These are phyloP conservation scores for Aporophyla nigra DNA, from an alignment of 2,888 invertebrate genomes.

Conservation along the genomic window DNA sequence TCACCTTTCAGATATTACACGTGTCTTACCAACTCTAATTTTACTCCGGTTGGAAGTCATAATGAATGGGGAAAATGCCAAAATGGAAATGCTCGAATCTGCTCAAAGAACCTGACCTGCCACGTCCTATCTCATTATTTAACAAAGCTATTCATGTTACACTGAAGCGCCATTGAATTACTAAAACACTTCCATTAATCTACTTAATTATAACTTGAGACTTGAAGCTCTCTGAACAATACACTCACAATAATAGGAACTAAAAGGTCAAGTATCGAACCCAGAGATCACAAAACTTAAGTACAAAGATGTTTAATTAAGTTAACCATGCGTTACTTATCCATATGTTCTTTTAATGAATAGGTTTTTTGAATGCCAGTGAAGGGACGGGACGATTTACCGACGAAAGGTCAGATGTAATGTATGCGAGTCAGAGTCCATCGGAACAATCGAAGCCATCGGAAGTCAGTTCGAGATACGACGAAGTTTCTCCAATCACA, in stretches of 20 bases:
- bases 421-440: slow-evolving; percentile 77
- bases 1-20: background rate
- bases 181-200: slow-evolving; percentile 56
- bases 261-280: slow-evolving; percentile 31
- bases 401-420: slow-evolving; percentile 72
- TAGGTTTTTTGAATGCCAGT: slow-evolving; percentile 49
- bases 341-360: slow-evolving; percentile 50
- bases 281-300: slow-evolving; percentile 47
- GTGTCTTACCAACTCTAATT: slow-evolving; percentile 14
- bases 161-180: slow-evolving; percentile 52
- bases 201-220: slow-evolving; percentile 44
- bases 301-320: slow-evolving; percentile 61
- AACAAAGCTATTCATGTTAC: slow-evolving; percentile 61
- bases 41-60: slow-evolving; percentile 20
- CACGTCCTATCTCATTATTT: slow-evolving; percentile 55
- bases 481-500: slow-evolving; percentile 73
- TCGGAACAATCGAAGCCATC: slow-evolving; percentile 76
- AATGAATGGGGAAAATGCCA: slow-evolving; percentile 26
- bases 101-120: slow-evolving; percentile 44
- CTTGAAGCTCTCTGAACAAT: slow-evolving; percentile 40
- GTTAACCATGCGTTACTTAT: slow-evolving; percentile 35
- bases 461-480: slow-evolving; percentile 73
- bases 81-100: slow-evolving; percentile 47
- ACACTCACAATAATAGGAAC: slow-evolving; percentile 32
- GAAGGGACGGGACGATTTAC: slow-evolving; percentile 60